Evolutionary conservation across 2,797 vertebrate genomes (phyloP).

Genomic region (Sus cebifrons): DNA sequence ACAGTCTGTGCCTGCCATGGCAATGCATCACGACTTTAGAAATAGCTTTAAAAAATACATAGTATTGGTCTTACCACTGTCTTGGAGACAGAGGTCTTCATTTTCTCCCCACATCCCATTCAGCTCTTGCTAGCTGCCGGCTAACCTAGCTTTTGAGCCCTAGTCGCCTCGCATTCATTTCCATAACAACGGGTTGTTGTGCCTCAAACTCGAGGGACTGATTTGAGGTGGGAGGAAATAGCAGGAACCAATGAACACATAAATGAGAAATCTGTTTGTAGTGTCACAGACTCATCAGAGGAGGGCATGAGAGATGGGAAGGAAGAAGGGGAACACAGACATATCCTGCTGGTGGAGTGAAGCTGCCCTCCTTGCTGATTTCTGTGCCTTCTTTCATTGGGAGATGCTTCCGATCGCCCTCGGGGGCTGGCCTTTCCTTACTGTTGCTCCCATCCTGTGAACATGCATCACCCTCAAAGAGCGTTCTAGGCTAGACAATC

Average conservation of each 20-base stretch:
- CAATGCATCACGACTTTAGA: slow-evolving; percentile 34
- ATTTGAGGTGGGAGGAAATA: slow-evolving; percentile 70
- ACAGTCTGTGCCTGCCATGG: slow-evolving; percentile 3
- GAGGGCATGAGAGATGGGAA: slow-evolving; percentile 66
- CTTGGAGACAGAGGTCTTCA: slow-evolving; percentile 66
- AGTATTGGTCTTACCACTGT: slow-evolving; percentile 12
- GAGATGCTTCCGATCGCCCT: slow-evolving; percentile 50
- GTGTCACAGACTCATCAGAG: slow-evolving; percentile 76
- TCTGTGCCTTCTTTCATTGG: slow-evolving; percentile 56
- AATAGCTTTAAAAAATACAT: slow-evolving; percentile 8
- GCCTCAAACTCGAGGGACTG: slow-evolving; percentile 62
- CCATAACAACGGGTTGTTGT: slow-evolving; percentile 77
- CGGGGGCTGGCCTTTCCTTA: slow-evolving; percentile 61
- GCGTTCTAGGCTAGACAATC: not conserved
- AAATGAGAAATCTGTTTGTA: slow-evolving; percentile 79
- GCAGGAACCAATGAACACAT: slow-evolving; percentile 71
- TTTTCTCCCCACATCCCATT: slow-evolving; percentile 73
- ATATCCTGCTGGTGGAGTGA: slow-evolving; percentile 36
- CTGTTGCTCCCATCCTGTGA: slow-evolving; percentile 5
- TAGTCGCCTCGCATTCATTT: slow-evolving; percentile 64
- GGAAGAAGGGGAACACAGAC: slow-evolving; percentile 63
- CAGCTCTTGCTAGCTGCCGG: slow-evolving; percentile 26
- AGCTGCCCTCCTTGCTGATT: slow-evolving; percentile 48
- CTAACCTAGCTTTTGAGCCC: slow-evolving; percentile 25
- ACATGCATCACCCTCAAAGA: too few species aligned